A percentile compares a stretch with the other conserved stretches of the same genome.
Evolutionary conservation across 2,113 vertebrate genomes (phyloP).

Genomic region (Chrysochloris asiatica): DNA sequence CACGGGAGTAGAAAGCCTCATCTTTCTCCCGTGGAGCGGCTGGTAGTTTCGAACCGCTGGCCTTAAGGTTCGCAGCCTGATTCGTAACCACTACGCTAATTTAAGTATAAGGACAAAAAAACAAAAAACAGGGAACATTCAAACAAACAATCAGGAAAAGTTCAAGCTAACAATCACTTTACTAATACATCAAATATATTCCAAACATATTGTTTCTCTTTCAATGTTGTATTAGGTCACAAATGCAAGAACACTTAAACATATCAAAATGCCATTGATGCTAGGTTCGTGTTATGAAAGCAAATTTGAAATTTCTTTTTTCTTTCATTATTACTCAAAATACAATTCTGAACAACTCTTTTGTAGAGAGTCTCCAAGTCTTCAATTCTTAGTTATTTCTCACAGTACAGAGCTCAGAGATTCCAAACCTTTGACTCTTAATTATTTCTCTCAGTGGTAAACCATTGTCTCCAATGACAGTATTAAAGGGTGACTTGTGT

Average conservation of each 20-base stretch:
- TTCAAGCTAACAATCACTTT: constrained; percentile 17
- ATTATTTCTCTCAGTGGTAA: not conserved
- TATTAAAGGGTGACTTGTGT: not conserved
- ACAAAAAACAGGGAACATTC: too few species aligned
- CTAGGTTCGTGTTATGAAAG: not conserved
- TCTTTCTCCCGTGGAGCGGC: too few species aligned
- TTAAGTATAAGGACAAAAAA: too few species aligned
- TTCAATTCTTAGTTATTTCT: not conserved
- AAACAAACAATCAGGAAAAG: not conserved
- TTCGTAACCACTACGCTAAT: too few species aligned
- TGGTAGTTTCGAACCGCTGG: too few species aligned
- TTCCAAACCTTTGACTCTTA: not conserved
- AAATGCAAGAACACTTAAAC: constrained; percentile 14
- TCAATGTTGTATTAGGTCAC: not conserved
- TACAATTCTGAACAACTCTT: not conserved
- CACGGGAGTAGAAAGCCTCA: too few species aligned
- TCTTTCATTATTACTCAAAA: not conserved
- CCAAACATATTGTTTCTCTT: not conserved
- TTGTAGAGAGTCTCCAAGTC: not conserved
- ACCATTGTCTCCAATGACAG: not conserved
- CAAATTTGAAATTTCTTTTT: constrained; percentile 16
- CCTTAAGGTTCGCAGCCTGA: too few species aligned
- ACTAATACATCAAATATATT: not conserved
- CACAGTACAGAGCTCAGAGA: not conserved
- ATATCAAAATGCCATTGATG: not conserved